Base-by-base conservation (phyloP, 1,140 invertebrate genomes). In the Calycopis cecrops region DNA sequence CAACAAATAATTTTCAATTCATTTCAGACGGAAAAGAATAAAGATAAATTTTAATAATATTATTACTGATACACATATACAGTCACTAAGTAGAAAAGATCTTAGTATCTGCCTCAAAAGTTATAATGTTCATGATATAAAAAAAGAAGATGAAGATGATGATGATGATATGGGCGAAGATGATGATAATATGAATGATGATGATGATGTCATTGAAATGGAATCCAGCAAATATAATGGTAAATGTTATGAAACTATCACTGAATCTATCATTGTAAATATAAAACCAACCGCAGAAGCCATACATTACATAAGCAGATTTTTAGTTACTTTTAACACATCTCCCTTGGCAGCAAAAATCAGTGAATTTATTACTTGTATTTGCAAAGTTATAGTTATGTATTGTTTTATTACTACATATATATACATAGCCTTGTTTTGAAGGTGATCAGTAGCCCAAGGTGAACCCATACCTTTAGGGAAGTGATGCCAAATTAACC, bases 11-110 rank as follows among this genome's bases (percentile, higher is more conserved):
- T 10, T 42, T 48, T 51, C 48, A 52, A 52, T n/a, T 14, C 49
- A 55, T 86, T 84, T 40, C 62, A 85, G 80, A 54, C 76, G 78
- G 67, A 85, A 88, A 48, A 66, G 80, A 51, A 63, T 75, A 48
- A 76, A 74, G 52, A 69, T 83, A 3, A 90, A 89, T 34, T 89
- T 90, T 59, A 65, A 74, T 4, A 73, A 84, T 60, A 75, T 79
- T 12, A 88, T 88, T 57, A 78, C 85, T 11, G 70, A 53, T 52
- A 70, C 87, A 34, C 80, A 87, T 56, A 55, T 82, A 16, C 70
- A 83, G 38, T 81, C 84, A 12, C 57, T 88, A 28, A 69, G 62
- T 34, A 74, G 62, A 65, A 85, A 80, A 55, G 79, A 85, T 48
- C 63, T 88, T 0, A 79, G 60, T 49, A 84, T 88, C 50, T 69